phyloP scores from a whole-genome alignment of 2,888 invertebrate genomes.

The Macrophya alboannulata region DNA sequence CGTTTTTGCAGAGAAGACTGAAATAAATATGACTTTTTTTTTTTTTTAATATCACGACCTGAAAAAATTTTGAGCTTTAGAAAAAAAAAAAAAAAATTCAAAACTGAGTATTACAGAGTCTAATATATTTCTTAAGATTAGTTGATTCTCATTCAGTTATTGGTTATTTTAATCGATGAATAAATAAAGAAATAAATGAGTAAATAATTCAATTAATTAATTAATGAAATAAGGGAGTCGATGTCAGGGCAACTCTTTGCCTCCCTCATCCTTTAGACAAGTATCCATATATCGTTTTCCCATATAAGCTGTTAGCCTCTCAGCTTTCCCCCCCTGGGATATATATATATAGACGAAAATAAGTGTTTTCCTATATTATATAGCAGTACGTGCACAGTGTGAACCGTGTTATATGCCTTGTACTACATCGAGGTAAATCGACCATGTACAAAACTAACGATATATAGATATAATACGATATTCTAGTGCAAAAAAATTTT shows the following conservation, averaged over 20 bases:
- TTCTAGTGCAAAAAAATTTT: background rate
- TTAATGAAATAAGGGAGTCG: background rate
- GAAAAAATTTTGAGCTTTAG: background rate
- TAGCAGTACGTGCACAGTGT: slow-evolving; percentile 1
- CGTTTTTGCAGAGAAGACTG: background rate
- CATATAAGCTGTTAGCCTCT: slow-evolving; percentile 17
- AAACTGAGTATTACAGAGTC: too few relatives aligned
- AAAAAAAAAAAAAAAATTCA: background rate
- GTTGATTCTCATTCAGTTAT: background rate
- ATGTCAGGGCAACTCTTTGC: background rate
- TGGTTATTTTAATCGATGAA: background rate
- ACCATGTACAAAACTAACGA: background rate
- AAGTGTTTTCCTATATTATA: slow-evolving; percentile 34
- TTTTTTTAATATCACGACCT: background rate
- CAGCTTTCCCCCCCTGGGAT: slow-evolving; percentile 3
- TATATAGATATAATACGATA: background rate
- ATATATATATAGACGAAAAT: slow-evolving; percentile 35
- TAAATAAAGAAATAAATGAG: background rate
- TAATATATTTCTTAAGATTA: too few relatives aligned
- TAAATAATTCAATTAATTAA: background rate
- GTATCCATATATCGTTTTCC: background rate
- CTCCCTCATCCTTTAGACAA: background rate
- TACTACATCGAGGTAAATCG: slow-evolving; percentile 16
- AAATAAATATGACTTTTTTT: background rate
- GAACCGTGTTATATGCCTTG: background rate